Evolutionary conservation across 2,888 invertebrate species (phyloP).

Genomic region (Caenorhabditis doughertyi): DNA sequence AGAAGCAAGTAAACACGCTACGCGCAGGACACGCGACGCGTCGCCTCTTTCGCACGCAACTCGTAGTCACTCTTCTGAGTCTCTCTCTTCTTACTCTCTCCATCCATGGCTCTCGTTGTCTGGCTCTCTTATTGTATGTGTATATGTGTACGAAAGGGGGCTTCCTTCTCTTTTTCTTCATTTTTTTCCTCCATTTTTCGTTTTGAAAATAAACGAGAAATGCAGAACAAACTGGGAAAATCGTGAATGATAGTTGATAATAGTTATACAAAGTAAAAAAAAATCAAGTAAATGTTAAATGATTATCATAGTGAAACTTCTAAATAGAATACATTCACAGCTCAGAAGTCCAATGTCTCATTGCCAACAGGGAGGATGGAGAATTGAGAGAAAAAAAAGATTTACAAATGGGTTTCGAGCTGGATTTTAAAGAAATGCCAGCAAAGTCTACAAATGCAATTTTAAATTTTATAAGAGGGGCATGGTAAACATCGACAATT

Average conservation of each 20-base stretch:
- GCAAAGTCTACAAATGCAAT: no score
- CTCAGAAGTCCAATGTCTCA: no score
- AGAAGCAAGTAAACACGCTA: conserved; percentile 39
- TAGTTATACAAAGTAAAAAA: no score
- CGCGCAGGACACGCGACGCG: conserved; percentile 60
- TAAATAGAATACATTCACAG: no score
- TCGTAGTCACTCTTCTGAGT: conserved; percentile 31
- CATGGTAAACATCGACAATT: not conserved
- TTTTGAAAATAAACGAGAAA: conserved; percentile 20
- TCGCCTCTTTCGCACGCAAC: conserved; percentile 57
- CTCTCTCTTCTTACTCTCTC: conserved; percentile 25
- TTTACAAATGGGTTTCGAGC: no score
- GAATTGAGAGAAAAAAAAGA: no score
- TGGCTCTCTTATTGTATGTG: conserved; percentile 23
- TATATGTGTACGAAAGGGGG: conserved; percentile 32
- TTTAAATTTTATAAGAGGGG: not conserved
- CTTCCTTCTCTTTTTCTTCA: conserved; percentile 34
- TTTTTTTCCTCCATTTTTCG: conserved; percentile 27
- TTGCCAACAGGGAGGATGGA: no score
- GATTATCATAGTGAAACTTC: no score
- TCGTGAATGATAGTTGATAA: not conserved
- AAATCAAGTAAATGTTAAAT: no score
- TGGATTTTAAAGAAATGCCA: no score
- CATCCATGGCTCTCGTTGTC: conserved; percentile 21
- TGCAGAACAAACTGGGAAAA: not conserved